phyloP scores from a whole-genome alignment of 2,888 invertebrate species.

The Torymus texanus region DNA sequence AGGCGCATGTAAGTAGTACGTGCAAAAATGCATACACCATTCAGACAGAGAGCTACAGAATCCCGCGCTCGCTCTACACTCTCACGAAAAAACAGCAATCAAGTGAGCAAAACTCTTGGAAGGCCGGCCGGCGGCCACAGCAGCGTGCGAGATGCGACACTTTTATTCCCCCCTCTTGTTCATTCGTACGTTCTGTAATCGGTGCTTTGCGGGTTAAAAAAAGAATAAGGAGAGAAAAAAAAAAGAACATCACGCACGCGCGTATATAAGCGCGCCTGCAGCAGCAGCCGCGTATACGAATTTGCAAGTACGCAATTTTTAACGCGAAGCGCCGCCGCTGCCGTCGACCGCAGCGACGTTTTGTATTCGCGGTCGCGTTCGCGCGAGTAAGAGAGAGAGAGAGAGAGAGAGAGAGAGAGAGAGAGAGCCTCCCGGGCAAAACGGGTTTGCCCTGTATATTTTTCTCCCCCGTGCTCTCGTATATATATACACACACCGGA shows the following conservation, averaged over 20 bases:
- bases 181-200: neutral
- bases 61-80: too few species aligned
- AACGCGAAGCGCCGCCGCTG: neutral
- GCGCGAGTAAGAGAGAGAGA: neutral
- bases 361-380: conserved; percentile 36
- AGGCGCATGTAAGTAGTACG: neutral
- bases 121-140: too few species aligned
- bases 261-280: neutral
- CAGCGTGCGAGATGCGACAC: neutral
- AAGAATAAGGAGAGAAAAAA: neutral
- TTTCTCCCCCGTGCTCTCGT: neutral
- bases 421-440: conserved; percentile 15
- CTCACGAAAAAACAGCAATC: too few species aligned
- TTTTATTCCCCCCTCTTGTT: conserved; percentile 1
- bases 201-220: conserved; percentile 14
- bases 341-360: neutral
- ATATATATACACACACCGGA: neutral
- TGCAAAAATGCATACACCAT: neutral
- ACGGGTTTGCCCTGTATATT: conserved; percentile 37
- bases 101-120: too few species aligned
- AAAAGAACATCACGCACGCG: neutral
- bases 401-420: neutral
- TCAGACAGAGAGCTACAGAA: neutral
- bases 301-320: conserved; percentile 47
- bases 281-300: neutral